Evolutionary conservation across 2,797 vertebrate species (phyloP).

Genomic region (Acanthurus tractus): DNA sequence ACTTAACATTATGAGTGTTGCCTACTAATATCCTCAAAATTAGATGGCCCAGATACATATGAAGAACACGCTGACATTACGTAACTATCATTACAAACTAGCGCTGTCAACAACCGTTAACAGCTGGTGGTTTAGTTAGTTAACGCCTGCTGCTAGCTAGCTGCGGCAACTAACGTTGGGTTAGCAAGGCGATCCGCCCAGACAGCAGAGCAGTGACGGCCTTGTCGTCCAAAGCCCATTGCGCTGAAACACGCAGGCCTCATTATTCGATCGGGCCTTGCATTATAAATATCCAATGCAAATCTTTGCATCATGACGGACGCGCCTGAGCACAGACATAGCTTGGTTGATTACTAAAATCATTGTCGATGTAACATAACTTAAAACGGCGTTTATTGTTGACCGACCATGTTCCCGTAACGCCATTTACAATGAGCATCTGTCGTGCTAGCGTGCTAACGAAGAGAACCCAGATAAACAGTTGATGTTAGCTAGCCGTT

Average conservation of each 20-base stretch:
- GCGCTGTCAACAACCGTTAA: constrained; percentile 41
- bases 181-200: constrained; percentile 79
- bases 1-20: not conserved
- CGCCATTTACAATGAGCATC: constrained; percentile 51
- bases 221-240: constrained; percentile 72
- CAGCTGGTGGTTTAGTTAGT: constrained; percentile 66
- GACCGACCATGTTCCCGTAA: constrained; percentile 30
- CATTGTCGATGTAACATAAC: not conserved
- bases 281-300: constrained; percentile 29
- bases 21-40: not conserved
- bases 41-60: constrained; percentile 4
- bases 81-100: constrained; percentile 29
- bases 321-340: not conserved
- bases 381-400: constrained; percentile 14
- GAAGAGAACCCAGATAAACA: constrained; percentile 53
- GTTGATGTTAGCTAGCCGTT: constrained; percentile 64
- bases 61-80: constrained; percentile 17
- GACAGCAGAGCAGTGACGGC: constrained; percentile 71
- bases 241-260: constrained; percentile 75
- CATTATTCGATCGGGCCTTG: constrained; percentile 63
- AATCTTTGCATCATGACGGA: constrained; percentile 23
- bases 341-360: not conserved
- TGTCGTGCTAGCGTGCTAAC: constrained; percentile 64
- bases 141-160: constrained; percentile 63
- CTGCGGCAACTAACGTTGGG: constrained; percentile 59